These are phyloP conservation scores for Albula goreensis DNA, from an alignment of 2,113 vertebrate species.

Conservation along the genomic window DNA sequence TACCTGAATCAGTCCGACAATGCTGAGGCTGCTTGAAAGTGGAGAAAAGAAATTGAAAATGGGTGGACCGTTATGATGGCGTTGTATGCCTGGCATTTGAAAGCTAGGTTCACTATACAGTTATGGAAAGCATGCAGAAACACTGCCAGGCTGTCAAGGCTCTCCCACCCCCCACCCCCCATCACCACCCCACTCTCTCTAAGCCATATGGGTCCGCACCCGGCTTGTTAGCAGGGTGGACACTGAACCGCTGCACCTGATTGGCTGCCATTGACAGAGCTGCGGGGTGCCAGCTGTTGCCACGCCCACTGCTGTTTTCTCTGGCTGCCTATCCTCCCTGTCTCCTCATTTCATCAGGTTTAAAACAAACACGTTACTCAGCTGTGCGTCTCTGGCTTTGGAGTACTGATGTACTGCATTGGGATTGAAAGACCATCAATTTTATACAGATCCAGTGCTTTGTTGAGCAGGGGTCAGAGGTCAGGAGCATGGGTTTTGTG, in stretches of 20 bases:
- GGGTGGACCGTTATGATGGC: too few relatives aligned
- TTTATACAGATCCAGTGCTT: not conserved
- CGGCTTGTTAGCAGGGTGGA: not conserved
- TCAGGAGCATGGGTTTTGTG: not conserved
- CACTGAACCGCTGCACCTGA: not conserved
- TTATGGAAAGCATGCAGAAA: not conserved
- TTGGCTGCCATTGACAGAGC: not conserved
- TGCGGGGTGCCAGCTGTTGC: not conserved
- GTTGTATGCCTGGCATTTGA: too few relatives aligned
- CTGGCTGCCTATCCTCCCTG: not conserved
- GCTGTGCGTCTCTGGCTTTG: not conserved
- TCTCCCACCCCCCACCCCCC: not conserved
- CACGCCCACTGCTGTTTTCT: not conserved
- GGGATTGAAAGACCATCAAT: not conserved
- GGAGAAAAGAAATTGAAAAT: too few relatives aligned
- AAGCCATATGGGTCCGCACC: not conserved
- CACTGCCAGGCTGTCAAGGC: not conserved
- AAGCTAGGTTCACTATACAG: not conserved
- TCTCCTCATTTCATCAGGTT: not conserved
- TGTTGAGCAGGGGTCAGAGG: conserved; percentile 3
- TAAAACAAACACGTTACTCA: not conserved
- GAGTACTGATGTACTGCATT: not conserved
- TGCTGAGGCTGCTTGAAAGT: too few relatives aligned
- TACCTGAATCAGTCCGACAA: too few relatives aligned
- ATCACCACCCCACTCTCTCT: not conserved